A percentile compares a stretch with the other conserved stretches of the same genome.
These are phyloP conservation scores for Trochalopteron elliotii DNA, from an alignment of 2,113 vertebrate species.

Conservation along the genomic window DNA sequence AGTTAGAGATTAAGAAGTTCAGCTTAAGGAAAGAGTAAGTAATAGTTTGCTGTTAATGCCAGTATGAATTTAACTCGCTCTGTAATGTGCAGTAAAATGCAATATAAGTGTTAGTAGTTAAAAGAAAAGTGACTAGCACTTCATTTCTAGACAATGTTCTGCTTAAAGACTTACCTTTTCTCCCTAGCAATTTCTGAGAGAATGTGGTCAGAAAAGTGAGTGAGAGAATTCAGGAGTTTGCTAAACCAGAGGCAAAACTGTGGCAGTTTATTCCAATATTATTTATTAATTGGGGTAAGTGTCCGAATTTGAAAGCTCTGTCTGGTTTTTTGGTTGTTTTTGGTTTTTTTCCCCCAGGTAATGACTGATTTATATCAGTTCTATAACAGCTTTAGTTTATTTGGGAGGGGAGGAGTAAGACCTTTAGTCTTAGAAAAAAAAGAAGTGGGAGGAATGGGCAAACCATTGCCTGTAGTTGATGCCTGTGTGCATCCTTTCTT, in stretches of 20 bases:
- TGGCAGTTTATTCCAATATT: neutral
- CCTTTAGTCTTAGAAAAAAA: neutral
- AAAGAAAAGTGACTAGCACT: neutral
- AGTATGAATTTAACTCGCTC: neutral
- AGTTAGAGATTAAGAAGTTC: conserved; percentile 25
- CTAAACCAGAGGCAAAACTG: neutral
- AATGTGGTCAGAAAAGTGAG: neutral
- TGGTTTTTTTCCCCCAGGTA: neutral
- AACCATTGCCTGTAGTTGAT: neutral
- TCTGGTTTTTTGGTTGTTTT: neutral
- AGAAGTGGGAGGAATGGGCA: neutral
- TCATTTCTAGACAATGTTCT: neutral
- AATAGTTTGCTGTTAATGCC: conserved; percentile 11
- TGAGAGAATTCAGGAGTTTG: neutral
- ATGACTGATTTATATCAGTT: neutral
- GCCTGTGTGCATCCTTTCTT: neutral
- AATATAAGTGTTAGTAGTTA: neutral
- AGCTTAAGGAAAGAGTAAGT: conserved; percentile 39
- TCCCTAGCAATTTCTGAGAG: neutral
- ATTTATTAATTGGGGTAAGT: neutral
- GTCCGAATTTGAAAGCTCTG: neutral
- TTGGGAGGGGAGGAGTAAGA: neutral
- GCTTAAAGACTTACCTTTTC: neutral
- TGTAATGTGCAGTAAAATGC: neutral
- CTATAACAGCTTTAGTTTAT: neutral